Evolutionary conservation across 2,888 invertebrate species (phyloP), one percentile per base, ranked within the genome.

Genomic region (Nomada ferruginata): DNA sequence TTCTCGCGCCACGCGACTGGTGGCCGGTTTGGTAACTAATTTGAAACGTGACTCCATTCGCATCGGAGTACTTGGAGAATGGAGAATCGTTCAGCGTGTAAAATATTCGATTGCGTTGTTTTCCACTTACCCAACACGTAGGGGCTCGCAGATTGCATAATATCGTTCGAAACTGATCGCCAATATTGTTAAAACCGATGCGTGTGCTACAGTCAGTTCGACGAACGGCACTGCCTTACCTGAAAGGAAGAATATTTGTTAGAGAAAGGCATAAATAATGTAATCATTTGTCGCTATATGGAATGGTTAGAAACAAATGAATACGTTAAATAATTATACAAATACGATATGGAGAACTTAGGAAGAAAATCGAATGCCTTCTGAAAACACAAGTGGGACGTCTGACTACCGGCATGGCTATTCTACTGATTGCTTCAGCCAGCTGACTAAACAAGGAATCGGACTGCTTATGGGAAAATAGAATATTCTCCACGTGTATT

Each of bases 181-280:
- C 91, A 98, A 94, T 91, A 98, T 98, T 53, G 98, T 98, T 72
- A 98, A 95, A 2, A 98, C 98, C 53, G 98, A 98, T 42, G 98
- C 98, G 93, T 98, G 98, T 2, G 98, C 98, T 29, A 98, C 98
- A 0, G 98, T 97, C 92, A 98, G 94, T 94, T 98, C 98, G 81
- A 98, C 96, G 93, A 98, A 98, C 0, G 98, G 98, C 5, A 98
- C 98, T 29, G 97, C 96, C 93, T 98, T 97, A 95, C 98, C 98
- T 98, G 95, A 11, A 47, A 47, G 44, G 2, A 13, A 0, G 3
- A 59, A 26, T 15, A 15, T n/a, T 13, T 11, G 5, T 47, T 42
- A 29, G 2, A 23, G 13, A 2, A 5, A 7, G 20, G 15, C 3
- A 23, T 26, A 10, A 23, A 15, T 11, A 52, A 11, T 2, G 23